Conservation (phyloP, 23 tunicate species). For the Ciona savignyi region DNA sequence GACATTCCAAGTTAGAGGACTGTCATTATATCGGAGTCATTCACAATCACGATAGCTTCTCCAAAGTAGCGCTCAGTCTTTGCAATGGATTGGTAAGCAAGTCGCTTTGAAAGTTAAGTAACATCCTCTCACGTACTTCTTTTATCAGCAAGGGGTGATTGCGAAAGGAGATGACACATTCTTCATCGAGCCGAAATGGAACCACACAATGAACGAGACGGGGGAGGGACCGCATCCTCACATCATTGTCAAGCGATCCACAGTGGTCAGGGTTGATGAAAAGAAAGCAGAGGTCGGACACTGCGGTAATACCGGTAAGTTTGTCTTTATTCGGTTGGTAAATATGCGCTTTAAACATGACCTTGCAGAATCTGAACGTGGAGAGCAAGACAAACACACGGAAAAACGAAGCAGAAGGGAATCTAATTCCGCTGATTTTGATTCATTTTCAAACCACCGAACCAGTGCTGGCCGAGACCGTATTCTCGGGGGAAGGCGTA, state of each 20-base stretch:
- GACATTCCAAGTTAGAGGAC: conserved; percentile 66
- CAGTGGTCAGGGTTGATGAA: conserved; percentile 31
- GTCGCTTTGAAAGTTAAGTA: background rate
- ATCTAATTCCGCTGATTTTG: background rate
- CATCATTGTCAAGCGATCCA: conserved; percentile 66
- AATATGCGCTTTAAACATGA: too few species aligned
- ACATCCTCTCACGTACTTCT: background rate
- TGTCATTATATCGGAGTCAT: conserved; percentile 87
- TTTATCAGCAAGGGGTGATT: conserved; percentile 88
- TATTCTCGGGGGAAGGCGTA: conserved; percentile 19
- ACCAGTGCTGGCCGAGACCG: conserved; percentile 61
- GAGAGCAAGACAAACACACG: too few species aligned
- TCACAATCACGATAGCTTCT: conserved; percentile 77
- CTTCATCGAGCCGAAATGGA: conserved; percentile 96
- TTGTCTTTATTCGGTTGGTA: background rate
- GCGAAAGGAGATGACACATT: conserved; percentile 63
- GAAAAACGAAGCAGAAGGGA: background rate
- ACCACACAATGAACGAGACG: conserved; percentile 35
- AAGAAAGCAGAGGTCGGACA: conserved; percentile 63
- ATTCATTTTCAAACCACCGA: conserved; percentile 16
- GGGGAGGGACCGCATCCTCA: conserved; percentile 71
- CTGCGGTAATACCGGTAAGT: conserved; percentile 62
- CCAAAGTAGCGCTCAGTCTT: conserved; percentile 84
- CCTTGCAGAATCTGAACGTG: too few species aligned
- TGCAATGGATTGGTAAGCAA: conserved; percentile 93